phyloP scores from a whole-genome alignment of 2,113 vertebrate genomes.

The Podarcis raffonei region DNA sequence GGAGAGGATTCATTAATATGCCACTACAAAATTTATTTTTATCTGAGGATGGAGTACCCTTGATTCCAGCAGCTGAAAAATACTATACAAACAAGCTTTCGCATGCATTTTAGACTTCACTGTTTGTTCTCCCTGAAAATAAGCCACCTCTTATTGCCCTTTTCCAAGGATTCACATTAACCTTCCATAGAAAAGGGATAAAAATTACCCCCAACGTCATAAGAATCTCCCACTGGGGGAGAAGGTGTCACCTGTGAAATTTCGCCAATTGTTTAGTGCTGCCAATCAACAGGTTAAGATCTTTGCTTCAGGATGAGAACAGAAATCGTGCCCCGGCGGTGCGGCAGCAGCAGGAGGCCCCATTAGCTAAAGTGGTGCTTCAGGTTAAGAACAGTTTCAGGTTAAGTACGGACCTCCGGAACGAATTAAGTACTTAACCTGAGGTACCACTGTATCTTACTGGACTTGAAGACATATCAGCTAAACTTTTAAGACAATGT shows the following conservation, averaged over 20 bases:
- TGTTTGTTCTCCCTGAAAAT: not conserved
- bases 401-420: too few species aligned
- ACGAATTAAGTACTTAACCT: too few species aligned
- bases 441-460: too few species aligned
- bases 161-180: constrained; percentile 6
- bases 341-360: too few species aligned
- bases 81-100: constrained; percentile 22
- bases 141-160: not conserved
- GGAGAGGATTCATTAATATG: constrained; percentile 62
- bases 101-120: constrained; percentile 8
- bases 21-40: constrained; percentile 61
- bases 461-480: too few species aligned
- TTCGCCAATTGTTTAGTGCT: not conserved
- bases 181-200: not conserved
- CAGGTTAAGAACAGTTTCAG: too few species aligned
- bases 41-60: constrained; percentile 32
- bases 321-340: too few species aligned
- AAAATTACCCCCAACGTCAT: constrained; percentile 22
- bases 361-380: too few species aligned
- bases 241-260: not conserved
- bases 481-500: too few species aligned
- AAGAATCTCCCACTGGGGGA: constrained; percentile 15
- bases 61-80: constrained; percentile 33
- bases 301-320: too few species aligned
- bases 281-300: not conserved